Evolutionary conservation across 2,797 vertebrate genomes (phyloP).

Genomic region (Phrynocephalus vlangalii): DNA sequence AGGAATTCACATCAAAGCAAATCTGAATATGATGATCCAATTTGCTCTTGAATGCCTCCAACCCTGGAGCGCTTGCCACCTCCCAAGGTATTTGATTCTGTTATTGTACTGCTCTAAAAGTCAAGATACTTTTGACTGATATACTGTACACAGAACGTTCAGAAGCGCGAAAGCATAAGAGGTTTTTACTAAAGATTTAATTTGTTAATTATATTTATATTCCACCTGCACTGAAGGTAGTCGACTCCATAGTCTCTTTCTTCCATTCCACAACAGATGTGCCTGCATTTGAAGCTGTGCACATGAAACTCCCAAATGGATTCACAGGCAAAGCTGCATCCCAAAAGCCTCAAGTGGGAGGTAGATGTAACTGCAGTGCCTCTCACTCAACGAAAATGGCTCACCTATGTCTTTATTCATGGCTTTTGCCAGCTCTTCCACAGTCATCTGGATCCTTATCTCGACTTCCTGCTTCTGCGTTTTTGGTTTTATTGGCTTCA

Average conservation of each 20-base stretch:
- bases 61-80: too few species aligned
- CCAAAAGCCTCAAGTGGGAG: neutral
- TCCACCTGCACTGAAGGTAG: neutral
- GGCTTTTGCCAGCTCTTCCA: constrained; percentile 85
- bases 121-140: too few species aligned
- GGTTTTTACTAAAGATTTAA: neutral
- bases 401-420: constrained; percentile 90
- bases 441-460: constrained; percentile 86
- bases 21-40: too few species aligned
- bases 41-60: too few species aligned
- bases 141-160: neutral
- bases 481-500: constrained; percentile 68
- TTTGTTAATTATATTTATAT: too few species aligned
- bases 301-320: neutral
- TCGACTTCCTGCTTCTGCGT: constrained; percentile 85
- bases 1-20: too few species aligned
- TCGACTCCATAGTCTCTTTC: neutral
- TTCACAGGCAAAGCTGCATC: neutral
- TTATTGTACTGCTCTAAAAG: too few species aligned
- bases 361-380: neutral
- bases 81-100: too few species aligned
- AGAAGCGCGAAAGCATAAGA: neutral
- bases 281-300: neutral
- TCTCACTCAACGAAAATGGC: neutral
- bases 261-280: neutral